phyloP scores from a whole-genome alignment of 2,888 invertebrate species.

The Noctuana brunneofusca region DNA sequence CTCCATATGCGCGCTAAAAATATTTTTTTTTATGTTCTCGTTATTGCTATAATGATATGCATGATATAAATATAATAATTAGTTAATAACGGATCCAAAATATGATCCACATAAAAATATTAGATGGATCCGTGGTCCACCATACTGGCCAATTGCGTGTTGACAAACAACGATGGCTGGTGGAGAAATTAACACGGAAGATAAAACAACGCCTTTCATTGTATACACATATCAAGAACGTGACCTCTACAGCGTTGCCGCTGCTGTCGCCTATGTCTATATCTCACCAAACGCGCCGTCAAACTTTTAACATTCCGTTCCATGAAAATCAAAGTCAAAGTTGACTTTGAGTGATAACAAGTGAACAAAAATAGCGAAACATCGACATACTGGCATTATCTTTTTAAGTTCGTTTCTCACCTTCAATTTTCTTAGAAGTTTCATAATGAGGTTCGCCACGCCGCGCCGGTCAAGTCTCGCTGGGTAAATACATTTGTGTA shows the following conservation, averaged over 20 bases:
- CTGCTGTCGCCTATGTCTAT: too few species aligned
- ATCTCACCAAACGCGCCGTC: background rate
- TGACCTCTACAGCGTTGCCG: background rate
- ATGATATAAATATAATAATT: too few species aligned
- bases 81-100: too few species aligned
- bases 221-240: background rate
- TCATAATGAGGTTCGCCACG: constrained; percentile 78
- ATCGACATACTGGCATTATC: constrained; percentile 61
- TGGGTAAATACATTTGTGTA: constrained; percentile 72
- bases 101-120: too few species aligned
- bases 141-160: too few species aligned
- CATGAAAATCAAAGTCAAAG: constrained; percentile 27
- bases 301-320: constrained; percentile 33
- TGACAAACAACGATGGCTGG: too few species aligned
- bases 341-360: constrained; percentile 41
- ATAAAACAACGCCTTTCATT: background rate
- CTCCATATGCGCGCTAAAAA: too few species aligned
- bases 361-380: constrained; percentile 52
- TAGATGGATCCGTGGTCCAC: too few species aligned
- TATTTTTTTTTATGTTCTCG: too few species aligned
- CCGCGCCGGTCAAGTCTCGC: constrained; percentile 66
- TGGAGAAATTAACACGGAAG: background rate
- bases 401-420: constrained; percentile 78
- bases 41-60: too few species aligned
- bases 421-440: constrained; percentile 76